Base-by-base conservation (phyloP, 1,140 invertebrate genomes). In the Lutraria rhynchaena region DNA sequence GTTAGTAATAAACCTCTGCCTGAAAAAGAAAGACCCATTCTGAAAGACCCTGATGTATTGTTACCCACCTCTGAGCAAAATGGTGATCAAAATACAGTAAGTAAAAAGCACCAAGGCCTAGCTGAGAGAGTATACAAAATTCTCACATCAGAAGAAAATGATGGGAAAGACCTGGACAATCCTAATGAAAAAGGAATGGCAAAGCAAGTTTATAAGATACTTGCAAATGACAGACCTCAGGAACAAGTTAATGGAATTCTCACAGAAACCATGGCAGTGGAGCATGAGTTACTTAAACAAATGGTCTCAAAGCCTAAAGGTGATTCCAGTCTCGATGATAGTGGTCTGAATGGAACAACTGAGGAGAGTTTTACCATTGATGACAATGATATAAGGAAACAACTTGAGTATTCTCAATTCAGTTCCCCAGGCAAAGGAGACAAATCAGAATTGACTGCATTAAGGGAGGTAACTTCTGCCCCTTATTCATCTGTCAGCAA, bases 241-340 rank as follows among this genome's bases (percentile, higher is more conserved):
- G 82, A 86, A 74, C 89, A 90, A 69, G 89, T 85, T 5, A 70
- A 84, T 77, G 86, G 86, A 2, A 89, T 88, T 60, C 53, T 90
- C 53, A 76, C 86, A 37, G 83, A 89, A 27, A 84, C 87, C n/a
- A 85, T 75, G 57, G 81, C 83, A 35, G 60, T 87, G 22, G 89
- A 90, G 53, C 63, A 69, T 67, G 77, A 89, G 69, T 58, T 87
- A 61, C 70, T 83, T 22, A 51, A 86, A 29, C 82, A 80, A 17
- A 37, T 86, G 13, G 81, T 84, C 5, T 70, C 73, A 35, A 77
- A 77, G 17, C 70, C 74, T 60, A 81, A 83, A 33, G 35, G 81
- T 27, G 87, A 88, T 67, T 83, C 84, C 1, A 90, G 87, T 73
- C 76, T 82, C 24, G 74, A 85, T 63, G 83, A 83, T 19, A 83